Base-by-base conservation (phyloP, 2,888 invertebrate species). In the Theretra japonica region DNA sequence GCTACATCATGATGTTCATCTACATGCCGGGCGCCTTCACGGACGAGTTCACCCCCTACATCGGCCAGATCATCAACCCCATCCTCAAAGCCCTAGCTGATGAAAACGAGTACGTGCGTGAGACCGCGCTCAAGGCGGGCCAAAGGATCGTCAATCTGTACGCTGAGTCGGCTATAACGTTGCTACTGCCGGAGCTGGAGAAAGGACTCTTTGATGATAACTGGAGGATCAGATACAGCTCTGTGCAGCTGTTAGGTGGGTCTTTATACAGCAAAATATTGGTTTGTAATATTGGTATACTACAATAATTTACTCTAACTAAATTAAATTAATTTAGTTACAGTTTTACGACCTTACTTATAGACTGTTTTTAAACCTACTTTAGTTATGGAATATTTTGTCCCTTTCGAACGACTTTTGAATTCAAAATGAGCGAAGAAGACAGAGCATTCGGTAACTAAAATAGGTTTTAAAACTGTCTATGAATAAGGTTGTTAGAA, bases 1-100 rank as follows among this genome's bases (percentile, higher is more conserved):
- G 99, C 60, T 99, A 99, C 94, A 99, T 99, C 75, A 99, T 99
- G 98, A 98, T 99, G 98, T 99, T 99, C 91, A 99, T 99, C 85
- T 99, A 99, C 94, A 98, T 99, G 97, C 99, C 99, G 3, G 97
- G 97, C 74, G 99, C 99, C 17, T 99, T 99, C 93, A 98, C 98
- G 7, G 96, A 97, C 76, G 98, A 98, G 87, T 99, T 99, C 92
- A 97, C 98, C 1, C 98, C 98, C 0, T 99, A 99, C 92, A 97
- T 99, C 84, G 98, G 99, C 0, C 98, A 98, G 88, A 99, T 99
- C 82, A 98, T 99, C 83, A 99, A 98, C 89, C 99, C 99, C 1
- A 99, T 99, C 79, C 95, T 99, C 50, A 98, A 99, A 95, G 99
- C 99, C 0, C 95, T 99, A 71, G 99, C 99, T 5, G 99, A 99